Conservation (phyloP, 1,140 invertebrate genomes). For the Hyles vespertilio region DNA sequence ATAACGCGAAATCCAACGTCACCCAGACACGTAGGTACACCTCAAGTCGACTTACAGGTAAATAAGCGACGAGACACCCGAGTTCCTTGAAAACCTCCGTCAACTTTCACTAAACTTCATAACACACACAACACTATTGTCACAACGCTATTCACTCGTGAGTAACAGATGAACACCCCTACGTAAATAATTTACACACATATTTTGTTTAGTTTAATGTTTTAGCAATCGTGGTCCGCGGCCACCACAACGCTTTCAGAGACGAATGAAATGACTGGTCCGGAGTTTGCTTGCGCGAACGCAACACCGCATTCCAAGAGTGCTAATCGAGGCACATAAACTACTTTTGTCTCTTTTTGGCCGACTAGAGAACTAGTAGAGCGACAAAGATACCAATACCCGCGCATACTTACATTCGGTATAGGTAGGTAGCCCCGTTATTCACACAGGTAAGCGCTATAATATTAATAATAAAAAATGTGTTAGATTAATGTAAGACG, state of each 20-base stretch:
- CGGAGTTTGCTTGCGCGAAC: conserved; percentile 51
- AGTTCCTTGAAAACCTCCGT: conserved; percentile 54
- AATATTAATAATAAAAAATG: conserved; percentile 20
- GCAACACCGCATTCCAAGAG: conserved; percentile 67
- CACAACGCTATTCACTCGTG: conserved; percentile 61
- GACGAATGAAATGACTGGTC: conserved; percentile 60
- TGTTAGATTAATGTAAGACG: conserved; percentile 11
- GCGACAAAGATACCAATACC: conserved; percentile 25
- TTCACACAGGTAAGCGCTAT: conserved; percentile 52
- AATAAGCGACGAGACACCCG: conserved; percentile 48
- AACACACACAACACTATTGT: conserved; percentile 59
- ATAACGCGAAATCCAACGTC: conserved; percentile 48
- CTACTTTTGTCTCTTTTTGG: conserved; percentile 40
- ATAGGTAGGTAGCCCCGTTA: conserved; percentile 69
- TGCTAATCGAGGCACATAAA: conserved; percentile 48
- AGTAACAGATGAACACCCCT: conserved; percentile 47
- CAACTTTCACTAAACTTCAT: conserved; percentile 66
- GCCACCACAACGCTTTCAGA: conserved; percentile 41
- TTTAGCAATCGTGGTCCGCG: conserved; percentile 22
- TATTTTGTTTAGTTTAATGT: conserved; percentile 51
- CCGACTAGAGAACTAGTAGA: conserved; percentile 3
- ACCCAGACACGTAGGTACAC: conserved; percentile 58
- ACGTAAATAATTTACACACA: conserved; percentile 60
- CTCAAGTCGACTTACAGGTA: conserved; percentile 59
- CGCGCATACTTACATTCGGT: conserved; percentile 18